phyloP scores from a whole-genome alignment of 2,113 vertebrate genomes.

The Pseudopodoces humilis region DNA sequence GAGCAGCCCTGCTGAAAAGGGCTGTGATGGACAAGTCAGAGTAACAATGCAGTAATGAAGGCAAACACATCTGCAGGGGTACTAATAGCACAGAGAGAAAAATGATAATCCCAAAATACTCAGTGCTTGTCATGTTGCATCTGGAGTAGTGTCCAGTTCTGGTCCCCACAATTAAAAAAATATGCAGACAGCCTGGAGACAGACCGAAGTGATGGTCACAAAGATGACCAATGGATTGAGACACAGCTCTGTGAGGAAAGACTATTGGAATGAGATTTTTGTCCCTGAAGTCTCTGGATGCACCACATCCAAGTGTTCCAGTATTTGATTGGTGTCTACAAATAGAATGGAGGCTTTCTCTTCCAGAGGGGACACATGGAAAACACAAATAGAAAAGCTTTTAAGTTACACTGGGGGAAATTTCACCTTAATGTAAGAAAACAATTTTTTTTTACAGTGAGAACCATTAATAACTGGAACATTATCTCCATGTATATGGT shows the following conservation, averaged over 20 bases:
- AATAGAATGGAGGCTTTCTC: background rate
- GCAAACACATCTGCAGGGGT: background rate
- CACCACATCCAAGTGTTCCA: background rate
- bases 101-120: background rate
- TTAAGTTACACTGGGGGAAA: rapidly evolving
- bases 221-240: background rate
- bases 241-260: background rate
- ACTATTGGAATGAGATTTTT: background rate
- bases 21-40: background rate
- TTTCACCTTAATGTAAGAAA: background rate
- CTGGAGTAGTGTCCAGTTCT: background rate
- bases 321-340: background rate
- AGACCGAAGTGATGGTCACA: background rate
- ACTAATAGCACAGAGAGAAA: background rate
- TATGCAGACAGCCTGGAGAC: background rate
- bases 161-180: background rate
- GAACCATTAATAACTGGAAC: background rate
- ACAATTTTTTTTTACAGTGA: background rate
- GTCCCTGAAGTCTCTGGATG: rapidly evolving
- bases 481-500: too few relatives aligned
- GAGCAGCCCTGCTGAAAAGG: background rate
- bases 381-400: background rate
- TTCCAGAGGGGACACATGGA: background rate
- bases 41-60: background rate
- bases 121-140: background rate